Percentiles rank a stretch among this genome's conserved stretches.
phyloP scores from a whole-genome alignment of 2,888 invertebrate genomes.

The Chouioia cunea region DNA sequence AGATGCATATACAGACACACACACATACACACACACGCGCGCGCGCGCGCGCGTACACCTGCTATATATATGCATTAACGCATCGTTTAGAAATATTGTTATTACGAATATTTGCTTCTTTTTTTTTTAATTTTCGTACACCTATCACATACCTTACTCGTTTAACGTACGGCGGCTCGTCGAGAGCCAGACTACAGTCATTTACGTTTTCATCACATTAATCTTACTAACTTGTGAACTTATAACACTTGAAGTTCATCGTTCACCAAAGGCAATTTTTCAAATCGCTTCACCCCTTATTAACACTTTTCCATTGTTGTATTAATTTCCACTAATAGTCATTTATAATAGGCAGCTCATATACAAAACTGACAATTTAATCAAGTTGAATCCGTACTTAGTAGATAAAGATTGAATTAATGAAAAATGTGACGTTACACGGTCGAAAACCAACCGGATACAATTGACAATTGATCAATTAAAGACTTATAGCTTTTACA shows the following conservation, averaged over 20 bases:
- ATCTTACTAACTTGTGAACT: conserved; percentile 33
- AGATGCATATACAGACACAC: conserved; percentile 47
- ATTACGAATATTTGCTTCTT: conserved; percentile 22
- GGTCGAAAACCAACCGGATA: conserved; percentile 11
- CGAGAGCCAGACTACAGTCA: conserved; percentile 26
- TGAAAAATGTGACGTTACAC: conserved; percentile 28
- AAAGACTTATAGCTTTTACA: conserved; percentile 39
- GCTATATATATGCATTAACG: conserved; percentile 37
- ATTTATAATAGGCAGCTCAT: conserved; percentile 44
- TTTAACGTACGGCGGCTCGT: conserved; percentile 11
- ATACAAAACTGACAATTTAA: conserved; percentile 31
- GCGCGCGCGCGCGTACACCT: too few relatives aligned
- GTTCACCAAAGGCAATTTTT: conserved; percentile 48
- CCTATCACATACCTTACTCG: conserved; percentile 23
- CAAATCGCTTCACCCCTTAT: conserved; percentile 33
- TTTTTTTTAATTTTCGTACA: conserved; percentile 36
- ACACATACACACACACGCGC: too few relatives aligned
- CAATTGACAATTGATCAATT: conserved; percentile 17
- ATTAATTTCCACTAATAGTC: conserved; percentile 43
- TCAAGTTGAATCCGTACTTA: conserved; percentile 41
- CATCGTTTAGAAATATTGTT: conserved; percentile 29
- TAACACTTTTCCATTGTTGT: conserved; percentile 38
- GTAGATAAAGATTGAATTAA: conserved; percentile 31
- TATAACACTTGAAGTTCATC: conserved; percentile 39
- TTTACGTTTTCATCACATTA: conserved; percentile 32